Percentiles rank a stretch among this genome's conserved stretches.
Conservation (phyloP, 1,140 invertebrate species). For the Drosophila rufa region DNA sequence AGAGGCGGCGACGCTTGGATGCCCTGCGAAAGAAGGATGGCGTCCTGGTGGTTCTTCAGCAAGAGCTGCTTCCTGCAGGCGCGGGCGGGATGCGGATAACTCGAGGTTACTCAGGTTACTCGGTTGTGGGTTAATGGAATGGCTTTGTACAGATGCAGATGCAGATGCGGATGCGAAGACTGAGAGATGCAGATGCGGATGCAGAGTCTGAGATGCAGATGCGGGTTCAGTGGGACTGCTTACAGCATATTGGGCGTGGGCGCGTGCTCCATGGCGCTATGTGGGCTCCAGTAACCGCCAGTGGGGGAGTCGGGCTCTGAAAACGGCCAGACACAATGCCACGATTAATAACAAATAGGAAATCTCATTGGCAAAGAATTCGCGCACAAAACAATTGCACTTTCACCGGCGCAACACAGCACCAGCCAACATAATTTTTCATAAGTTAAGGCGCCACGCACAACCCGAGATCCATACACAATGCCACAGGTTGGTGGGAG, state of each 20-base stretch:
- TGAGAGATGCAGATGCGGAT: constrained; percentile 49
- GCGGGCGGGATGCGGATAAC: constrained; percentile 21
- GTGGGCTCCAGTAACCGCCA: constrained; percentile 14
- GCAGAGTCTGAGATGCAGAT: constrained; percentile 33
- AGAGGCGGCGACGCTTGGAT: constrained; percentile 37
- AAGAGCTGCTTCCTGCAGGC: constrained; percentile 72
- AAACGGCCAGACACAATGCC: constrained; percentile 49
- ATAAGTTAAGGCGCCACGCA: constrained; percentile 61
- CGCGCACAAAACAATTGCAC: constrained; percentile 68
- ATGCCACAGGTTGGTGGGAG: constrained; percentile 65
- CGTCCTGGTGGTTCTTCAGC: constrained; percentile 80
- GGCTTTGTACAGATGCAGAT: constrained; percentile 64
- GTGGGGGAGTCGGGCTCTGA: constrained; percentile 25
- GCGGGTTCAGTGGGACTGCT: constrained; percentile 51
- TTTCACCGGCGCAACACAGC: constrained; percentile 37
- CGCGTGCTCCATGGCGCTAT: constrained; percentile 49
- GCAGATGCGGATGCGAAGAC: constrained; percentile 29
- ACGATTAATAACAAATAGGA: constrained; percentile 70
- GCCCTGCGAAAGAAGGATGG: constrained; percentile 43
- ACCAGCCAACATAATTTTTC: constrained; percentile 69
- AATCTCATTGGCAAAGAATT: constrained; percentile 72
- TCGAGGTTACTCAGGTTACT: constrained; percentile 26
- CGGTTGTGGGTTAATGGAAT: constrained; percentile 50
- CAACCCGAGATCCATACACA: constrained; percentile 31
- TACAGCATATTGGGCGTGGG: constrained; percentile 70